phyloP scores from a whole-genome alignment of 2,113 vertebrate species.

The Verasper variegatus region DNA sequence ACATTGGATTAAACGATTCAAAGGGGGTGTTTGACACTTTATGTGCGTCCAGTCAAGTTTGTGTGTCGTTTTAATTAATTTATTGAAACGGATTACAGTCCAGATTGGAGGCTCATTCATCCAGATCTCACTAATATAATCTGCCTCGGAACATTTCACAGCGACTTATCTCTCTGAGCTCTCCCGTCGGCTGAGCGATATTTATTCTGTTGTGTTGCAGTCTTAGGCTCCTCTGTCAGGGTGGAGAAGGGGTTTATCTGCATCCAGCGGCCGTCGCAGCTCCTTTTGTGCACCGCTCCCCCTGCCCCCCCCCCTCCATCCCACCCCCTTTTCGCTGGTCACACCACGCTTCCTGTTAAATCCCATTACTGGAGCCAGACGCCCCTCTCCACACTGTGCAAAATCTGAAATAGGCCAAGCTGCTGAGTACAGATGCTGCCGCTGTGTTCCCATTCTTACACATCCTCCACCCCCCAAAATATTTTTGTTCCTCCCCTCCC shows the following conservation, averaged over 20 bases:
- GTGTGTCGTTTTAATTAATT: conserved; percentile 66
- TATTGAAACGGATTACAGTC: conserved; percentile 70
- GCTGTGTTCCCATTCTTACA: conserved; percentile 47
- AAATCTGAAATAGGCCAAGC: conserved; percentile 71
- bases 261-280: conserved; percentile 55
- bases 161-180: conserved; percentile 69
- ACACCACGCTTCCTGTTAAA: conserved; percentile 62
- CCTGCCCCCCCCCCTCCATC: neutral
- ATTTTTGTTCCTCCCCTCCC: neutral
- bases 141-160: conserved; percentile 71
- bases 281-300: conserved; percentile 57
- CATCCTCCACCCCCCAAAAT: conserved; percentile 38
- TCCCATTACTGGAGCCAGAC: conserved; percentile 61
- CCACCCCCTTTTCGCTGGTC: conserved; percentile 25
- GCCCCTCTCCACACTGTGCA: conserved; percentile 29
- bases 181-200: conserved; percentile 35
- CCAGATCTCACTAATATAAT: conserved; percentile 74
- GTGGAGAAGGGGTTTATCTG: conserved; percentile 63
- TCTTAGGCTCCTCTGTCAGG: conserved; percentile 57
- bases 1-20: conserved; percentile 34
- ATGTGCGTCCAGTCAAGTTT: conserved; percentile 37
- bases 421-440: conserved; percentile 65
- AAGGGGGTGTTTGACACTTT: conserved; percentile 24
- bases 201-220: conserved; percentile 64
- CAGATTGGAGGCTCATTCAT: conserved; percentile 69